Base-by-base conservation (phyloP, 2,797 vertebrate genomes). In the Pygocentrus nattereri region DNA sequence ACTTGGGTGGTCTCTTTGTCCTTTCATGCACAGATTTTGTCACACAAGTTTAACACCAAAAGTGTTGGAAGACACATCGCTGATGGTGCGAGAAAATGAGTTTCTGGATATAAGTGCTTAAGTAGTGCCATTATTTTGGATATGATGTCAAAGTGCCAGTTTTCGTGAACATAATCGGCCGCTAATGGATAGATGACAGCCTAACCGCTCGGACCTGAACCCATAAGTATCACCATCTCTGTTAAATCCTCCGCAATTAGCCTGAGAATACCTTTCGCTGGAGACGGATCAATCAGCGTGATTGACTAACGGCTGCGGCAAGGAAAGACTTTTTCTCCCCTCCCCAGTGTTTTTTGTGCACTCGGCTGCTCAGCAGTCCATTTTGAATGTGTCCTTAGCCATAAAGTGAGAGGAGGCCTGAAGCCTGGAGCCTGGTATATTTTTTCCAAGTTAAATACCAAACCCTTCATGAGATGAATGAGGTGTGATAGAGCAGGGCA, bases 101-200 rank as follows among this genome's bases (percentile, higher is more conserved):
- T 74, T 83, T 81, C 65, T 18, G 67, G 49, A 81, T 80, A 73
- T 80, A 79, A 79, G 80, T 73, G 79, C 82, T 84, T 81, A 76
- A 83, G 82, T 81, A 79, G 41, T 7, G 58, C 76, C 74, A 83
- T 86, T 82, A 85, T 85, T 84, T 79, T 81, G 69, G 76, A 79
- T 59, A 70, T 76, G 68, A 81, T 73, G 80, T 84, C 71, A 87
- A 78, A 80, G 74, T 80, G 69, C 74, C 75, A 61, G 75, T 84
- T 86, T 70, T 68, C 30, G 1, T 59, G 21, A 72, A 68, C 71
- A 76, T 83, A 79, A 86, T 80, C 56, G 72, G 31, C 71, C 52
- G 47, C 68, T 85, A 85, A 83, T 74, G 81, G 82, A 76, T 79
- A 85, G 62, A 83, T 82, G 76, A 83, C 82, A 86, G 76, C 82